Percentiles rank a stretch among this genome's conserved stretches.
These are phyloP conservation scores for Rotaria sp. DNA, from an alignment of 2,888 invertebrate genomes.

Conservation along the genomic window DNA sequence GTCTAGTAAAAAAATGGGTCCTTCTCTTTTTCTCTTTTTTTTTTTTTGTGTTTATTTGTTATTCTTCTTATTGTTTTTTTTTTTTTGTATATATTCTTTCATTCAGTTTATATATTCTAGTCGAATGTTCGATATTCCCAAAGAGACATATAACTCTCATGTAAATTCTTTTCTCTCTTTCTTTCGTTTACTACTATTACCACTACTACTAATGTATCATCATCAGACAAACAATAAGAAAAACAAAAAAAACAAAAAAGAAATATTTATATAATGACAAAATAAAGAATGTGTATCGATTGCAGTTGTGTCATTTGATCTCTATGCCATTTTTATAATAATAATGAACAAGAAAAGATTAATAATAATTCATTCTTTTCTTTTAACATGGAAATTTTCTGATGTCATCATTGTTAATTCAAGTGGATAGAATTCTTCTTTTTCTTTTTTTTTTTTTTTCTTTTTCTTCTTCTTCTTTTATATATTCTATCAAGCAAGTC, in stretches of 20 bases:
- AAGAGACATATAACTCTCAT: neutral
- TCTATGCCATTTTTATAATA: neutral
- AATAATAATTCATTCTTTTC: neutral
- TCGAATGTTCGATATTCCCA: slow-evolving; percentile 19
- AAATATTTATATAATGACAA: neutral
- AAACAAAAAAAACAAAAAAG: neutral
- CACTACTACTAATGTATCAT: neutral
- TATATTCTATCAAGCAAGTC: neutral
- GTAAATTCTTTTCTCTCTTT: neutral
- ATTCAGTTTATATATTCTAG: slow-evolving; percentile 28
- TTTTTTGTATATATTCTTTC: slow-evolving; percentile 2
- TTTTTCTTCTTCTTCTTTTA: neutral
- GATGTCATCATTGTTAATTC: neutral
- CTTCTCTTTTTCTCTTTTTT: neutral
- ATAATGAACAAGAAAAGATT: neutral
- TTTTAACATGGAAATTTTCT: neutral
- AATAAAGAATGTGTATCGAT: neutral
- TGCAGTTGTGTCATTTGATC: neutral
- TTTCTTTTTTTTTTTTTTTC: no score
- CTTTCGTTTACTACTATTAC: neutral
- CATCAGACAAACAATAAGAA: neutral
- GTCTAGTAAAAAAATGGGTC: neutral
- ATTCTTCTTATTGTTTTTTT: neutral
- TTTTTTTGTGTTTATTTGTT: neutral
- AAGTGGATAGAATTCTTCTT: neutral